phyloP scores from a whole-genome alignment of 2,888 invertebrate genomes.

The Drosophila rellima region DNA sequence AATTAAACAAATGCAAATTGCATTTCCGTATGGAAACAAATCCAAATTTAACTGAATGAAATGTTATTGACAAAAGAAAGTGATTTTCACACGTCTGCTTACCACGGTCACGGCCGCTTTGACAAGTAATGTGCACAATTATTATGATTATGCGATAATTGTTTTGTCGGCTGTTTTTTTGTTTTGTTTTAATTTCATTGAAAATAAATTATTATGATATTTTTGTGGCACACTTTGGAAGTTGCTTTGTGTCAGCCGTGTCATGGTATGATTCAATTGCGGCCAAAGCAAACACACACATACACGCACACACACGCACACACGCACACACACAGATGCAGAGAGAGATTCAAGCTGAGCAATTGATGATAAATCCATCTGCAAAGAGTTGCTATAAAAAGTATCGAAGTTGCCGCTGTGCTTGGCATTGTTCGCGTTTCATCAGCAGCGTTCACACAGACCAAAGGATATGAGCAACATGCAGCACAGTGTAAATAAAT shows the following conservation, averaged over 20 bases:
- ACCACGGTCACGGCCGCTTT: slow-evolving; percentile 22
- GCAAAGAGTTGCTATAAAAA: slow-evolving; percentile 49
- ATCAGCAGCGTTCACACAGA: slow-evolving; percentile 29
- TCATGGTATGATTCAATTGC: slow-evolving; percentile 51
- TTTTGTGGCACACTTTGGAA: slow-evolving; percentile 30
- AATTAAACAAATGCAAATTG: neutral
- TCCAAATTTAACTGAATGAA: slow-evolving; percentile 6
- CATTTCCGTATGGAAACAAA: slow-evolving; percentile 29
- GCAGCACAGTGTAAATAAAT: slow-evolving; percentile 28
- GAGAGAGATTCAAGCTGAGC: slow-evolving; percentile 20
- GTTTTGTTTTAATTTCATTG: neutral
- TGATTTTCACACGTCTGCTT: slow-evolving; percentile 26
- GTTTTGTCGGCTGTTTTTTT: slow-evolving; percentile 9
- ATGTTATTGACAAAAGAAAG: slow-evolving; percentile 29
- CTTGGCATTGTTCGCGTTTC: slow-evolving; percentile 36
- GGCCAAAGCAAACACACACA: slow-evolving; percentile 26
- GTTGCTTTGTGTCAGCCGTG: slow-evolving; percentile 17
- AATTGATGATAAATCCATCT: slow-evolving; percentile 54
- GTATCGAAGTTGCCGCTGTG: slow-evolving; percentile 30
- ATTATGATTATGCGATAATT: slow-evolving; percentile 32
- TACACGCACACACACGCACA: neutral
- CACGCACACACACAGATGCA: neutral
- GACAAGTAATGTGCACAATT: slow-evolving; percentile 8
- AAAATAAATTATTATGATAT: slow-evolving; percentile 1
- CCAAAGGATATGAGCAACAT: slow-evolving; percentile 20